These are phyloP conservation scores for Acrobeloides nanus DNA, from an alignment of 2,888 invertebrate genomes.

Conservation along the genomic window DNA sequence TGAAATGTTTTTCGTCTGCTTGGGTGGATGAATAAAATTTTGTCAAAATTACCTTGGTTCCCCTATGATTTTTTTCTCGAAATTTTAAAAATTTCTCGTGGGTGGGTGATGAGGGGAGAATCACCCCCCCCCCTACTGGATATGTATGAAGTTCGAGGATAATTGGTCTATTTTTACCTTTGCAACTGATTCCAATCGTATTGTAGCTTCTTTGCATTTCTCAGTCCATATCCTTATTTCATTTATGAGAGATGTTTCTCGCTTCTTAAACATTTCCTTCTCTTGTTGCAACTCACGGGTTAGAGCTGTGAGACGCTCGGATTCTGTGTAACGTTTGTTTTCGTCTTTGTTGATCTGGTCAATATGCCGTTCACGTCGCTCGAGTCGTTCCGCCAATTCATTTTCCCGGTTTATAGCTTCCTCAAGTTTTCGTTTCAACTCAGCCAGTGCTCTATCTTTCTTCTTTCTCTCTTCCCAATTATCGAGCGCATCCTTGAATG, in stretches of 20 bases:
- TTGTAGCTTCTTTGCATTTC: conserved; percentile 7
- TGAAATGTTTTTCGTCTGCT: no score
- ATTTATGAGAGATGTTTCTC: conserved; percentile 13
- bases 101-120: no score
- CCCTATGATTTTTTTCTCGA: no score
- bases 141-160: no score
- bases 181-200: conserved; percentile 20
- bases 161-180: no score
- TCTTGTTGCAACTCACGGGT: conserved; percentile 2
- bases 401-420: conserved; percentile 9
- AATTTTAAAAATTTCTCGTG: no score
- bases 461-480: conserved; percentile 27
- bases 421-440: conserved; percentile 13
- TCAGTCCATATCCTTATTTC: conserved; percentile 15
- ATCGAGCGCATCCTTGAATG: conserved; percentile 19
- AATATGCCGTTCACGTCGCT: conserved; percentile 26
- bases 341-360: conserved; percentile 22
- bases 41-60: no score
- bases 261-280: conserved; percentile 2
- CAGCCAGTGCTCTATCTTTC: conserved; percentile 9
- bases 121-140: no score
- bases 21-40: no score
- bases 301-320: conserved; percentile 18
- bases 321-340: conserved; percentile 9
- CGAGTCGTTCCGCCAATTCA: conserved; percentile 20